These are phyloP conservation scores for Mixornis gularis DNA, from an alignment of 2,113 vertebrate species.

Conservation along the genomic window DNA sequence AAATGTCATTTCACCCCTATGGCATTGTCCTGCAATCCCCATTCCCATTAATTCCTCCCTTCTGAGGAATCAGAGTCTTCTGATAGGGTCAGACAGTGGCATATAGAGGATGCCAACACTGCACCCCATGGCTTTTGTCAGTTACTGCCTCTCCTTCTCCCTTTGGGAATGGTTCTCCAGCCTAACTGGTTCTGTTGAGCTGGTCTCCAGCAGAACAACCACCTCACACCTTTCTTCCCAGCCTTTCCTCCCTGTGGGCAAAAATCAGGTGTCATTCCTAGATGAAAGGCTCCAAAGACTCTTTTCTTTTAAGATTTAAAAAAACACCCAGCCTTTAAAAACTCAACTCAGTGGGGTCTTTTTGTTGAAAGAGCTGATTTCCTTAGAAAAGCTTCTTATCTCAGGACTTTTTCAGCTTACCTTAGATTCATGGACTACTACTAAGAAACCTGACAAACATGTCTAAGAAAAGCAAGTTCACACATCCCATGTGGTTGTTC, in stretches of 20 bases:
- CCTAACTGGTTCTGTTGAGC: background rate
- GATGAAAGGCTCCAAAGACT: background rate
- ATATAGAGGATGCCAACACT: background rate
- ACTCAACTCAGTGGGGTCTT: background rate
- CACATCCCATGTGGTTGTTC: fast-evolving
- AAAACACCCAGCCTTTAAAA: background rate
- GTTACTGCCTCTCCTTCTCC: background rate
- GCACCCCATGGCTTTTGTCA: background rate
- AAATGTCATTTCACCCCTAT: background rate
- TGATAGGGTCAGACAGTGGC: background rate
- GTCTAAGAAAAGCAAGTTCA: background rate
- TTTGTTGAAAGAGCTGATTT: background rate
- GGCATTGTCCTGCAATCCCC: background rate
- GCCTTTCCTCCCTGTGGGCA: background rate
- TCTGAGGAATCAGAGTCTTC: too few relatives aligned
- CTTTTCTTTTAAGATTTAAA: background rate
- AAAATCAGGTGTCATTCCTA: background rate
- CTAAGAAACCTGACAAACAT: background rate
- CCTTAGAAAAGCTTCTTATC: background rate
- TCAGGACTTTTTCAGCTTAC: background rate
- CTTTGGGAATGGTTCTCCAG: background rate
- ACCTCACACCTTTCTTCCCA: background rate
- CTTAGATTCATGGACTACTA: background rate
- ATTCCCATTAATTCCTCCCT: background rate
- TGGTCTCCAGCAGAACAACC: background rate